A percentile compares a stretch with the other conserved stretches of the same genome.
These are phyloP conservation scores for Gorsachius goisagi DNA, from an alignment of 2,113 vertebrate species.

Conservation along the genomic window DNA sequence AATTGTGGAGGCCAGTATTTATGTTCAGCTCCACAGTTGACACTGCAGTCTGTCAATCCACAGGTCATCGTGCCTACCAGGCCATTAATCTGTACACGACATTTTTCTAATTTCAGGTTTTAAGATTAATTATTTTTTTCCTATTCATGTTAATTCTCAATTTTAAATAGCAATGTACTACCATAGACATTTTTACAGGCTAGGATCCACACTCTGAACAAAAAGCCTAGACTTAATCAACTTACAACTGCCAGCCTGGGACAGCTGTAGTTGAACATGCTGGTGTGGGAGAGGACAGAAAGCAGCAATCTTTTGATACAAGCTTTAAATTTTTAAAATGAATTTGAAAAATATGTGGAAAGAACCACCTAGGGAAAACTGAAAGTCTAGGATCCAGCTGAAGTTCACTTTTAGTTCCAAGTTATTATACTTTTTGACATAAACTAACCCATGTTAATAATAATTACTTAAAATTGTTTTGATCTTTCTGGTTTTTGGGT, in stretches of 20 bases:
- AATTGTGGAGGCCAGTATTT: background rate
- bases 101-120: background rate
- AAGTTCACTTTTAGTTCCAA: background rate
- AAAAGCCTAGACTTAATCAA: background rate
- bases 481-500: background rate
- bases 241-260: background rate
- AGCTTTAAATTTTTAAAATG: background rate
- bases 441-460: background rate
- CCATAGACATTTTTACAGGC: background rate
- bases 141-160: background rate
- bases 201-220: background rate
- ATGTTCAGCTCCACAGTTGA: background rate
- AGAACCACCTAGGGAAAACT: background rate
- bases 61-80: background rate
- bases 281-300: background rate
- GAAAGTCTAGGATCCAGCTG: background rate
- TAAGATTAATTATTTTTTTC: background rate
- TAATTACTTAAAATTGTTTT: background rate
- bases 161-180: background rate
- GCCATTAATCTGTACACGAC: background rate
- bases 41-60: background rate
- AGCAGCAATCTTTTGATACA: background rate
- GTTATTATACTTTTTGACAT: background rate
- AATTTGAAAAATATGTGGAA: background rate
- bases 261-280: background rate